A percentile compares a stretch with the other conserved stretches of the same genome.
phyloP scores from a whole-genome alignment of 2,888 invertebrate species.

The Gymnosoma rotundatum region DNA sequence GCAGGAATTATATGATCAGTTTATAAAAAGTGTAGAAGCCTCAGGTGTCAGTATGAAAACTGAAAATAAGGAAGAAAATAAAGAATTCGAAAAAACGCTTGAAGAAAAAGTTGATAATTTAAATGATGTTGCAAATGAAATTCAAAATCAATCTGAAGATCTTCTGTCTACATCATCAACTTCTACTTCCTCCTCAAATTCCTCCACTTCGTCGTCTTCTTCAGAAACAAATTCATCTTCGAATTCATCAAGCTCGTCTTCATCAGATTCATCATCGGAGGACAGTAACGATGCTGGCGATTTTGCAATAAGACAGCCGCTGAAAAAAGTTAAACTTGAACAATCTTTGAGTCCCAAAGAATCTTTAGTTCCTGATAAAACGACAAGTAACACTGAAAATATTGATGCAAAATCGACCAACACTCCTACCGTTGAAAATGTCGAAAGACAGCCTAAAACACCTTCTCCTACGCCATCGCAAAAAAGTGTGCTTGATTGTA shows the following conservation, averaged over 20 bases:
- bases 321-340: conserved; percentile 47
- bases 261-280: conserved; percentile 73
- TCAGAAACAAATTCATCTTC: conserved; percentile 71
- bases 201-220: conserved; percentile 69
- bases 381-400: neutral
- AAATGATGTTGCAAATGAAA: neutral
- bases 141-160: conserved; percentile 49
- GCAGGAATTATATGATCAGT: conserved; percentile 80
- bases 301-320: conserved; percentile 52
- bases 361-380: neutral
- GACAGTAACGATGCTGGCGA: conserved; percentile 71
- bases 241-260: conserved; percentile 73
- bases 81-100: neutral
- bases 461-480: conserved; percentile 58
- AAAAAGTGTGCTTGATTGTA: conserved; percentile 32
- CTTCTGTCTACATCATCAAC: conserved; percentile 72
- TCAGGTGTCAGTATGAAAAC: conserved; percentile 73
- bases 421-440: conserved; percentile 1
- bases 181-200: conserved; percentile 68
- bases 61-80: conserved; percentile 17
- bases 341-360: neutral
- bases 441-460: conserved; percentile 51
- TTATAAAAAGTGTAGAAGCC: conserved; percentile 80
- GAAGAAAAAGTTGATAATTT: neutral
- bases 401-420: neutral